Evolutionary conservation across 2,888 invertebrate genomes (phyloP).

Genomic region (Notocelia uddmanniana): DNA sequence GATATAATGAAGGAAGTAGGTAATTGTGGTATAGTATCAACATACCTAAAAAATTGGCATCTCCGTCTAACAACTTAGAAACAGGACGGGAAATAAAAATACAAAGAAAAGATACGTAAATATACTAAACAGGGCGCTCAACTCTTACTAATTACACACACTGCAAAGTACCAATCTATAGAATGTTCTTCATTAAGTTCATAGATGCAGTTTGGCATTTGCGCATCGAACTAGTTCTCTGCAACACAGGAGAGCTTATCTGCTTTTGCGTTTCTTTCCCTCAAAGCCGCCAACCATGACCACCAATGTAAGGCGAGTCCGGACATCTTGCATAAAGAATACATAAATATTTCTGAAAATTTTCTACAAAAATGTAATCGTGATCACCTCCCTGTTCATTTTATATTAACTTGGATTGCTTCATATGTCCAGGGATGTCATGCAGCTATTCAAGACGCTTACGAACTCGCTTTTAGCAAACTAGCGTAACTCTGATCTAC

Average conservation of each 20-base stretch:
- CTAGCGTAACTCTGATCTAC: not conserved
- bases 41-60: slow-evolving; percentile 5
- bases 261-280: not conserved
- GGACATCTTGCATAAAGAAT: too few relatives aligned
- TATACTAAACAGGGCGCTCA: not conserved
- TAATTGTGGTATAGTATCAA: slow-evolving; percentile 19
- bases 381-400: not conserved
- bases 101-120: too few relatives aligned
- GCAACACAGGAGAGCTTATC: not conserved
- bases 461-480: not conserved
- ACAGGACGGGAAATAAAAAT: not conserved
- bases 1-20: slow-evolving; percentile 40
- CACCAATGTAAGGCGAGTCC: too few relatives aligned
- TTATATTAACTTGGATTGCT: not conserved
- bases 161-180: not conserved
- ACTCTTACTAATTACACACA: too few relatives aligned
- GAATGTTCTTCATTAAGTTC: not conserved
- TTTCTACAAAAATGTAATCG: not conserved
- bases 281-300: too few relatives aligned
- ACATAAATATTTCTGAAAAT: not conserved
- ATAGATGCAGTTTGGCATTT: not conserved
- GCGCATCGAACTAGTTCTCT: too few relatives aligned
- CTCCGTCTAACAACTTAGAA: not conserved
- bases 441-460: not conserved
- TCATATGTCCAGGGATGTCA: not conserved